Base-by-base conservation (phyloP, 2,888 invertebrate genomes). In the Herminia tarsipennalis region DNA sequence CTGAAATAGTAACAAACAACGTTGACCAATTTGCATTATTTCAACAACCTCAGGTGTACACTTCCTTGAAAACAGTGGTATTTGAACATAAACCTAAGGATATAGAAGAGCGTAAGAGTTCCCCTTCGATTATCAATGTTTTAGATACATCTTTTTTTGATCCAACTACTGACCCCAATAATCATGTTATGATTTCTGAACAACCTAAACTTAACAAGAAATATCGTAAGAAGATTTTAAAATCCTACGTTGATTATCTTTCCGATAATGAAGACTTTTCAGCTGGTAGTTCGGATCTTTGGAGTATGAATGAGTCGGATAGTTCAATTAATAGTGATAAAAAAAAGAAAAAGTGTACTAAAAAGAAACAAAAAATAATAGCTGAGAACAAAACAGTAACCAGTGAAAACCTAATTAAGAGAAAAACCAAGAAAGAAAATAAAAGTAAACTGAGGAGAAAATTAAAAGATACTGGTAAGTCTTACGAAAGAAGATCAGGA, bases 231-330 rank as follows among this genome's bases (percentile, higher is more conserved):
- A 22, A 22, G 22, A 3, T 22, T 6, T 30, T 30, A 16, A 30
- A 30, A 30, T 30, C 30, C 9, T 30, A 30, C 30, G 30, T 30
- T 30, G 39, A 39, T 30, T 38, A 27, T 29, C 17, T 29, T 18
- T 38, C 37, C 9, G 39, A 39, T 9, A 22, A 39, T 9, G 21
- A 30, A 39, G 39, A 39, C 21, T 39, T 30, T 39, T 39, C 39
- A 39, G 39, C 22, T 2, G 39, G 39, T 14, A 30, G 39, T 39
- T 39, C 39, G 9, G 39, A 39, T 22, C 5, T 13, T 12, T 39
- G 30, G 39, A 16, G 29, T n/a, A 29, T 12, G 29, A 12, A 30
- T 9, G 39, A 39, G 12, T 30, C 22, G 5, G 22, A 22, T 3
- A 22, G 22, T 22, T 22, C 22, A 22, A 22, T 3, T 22, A 22